Conservation (phyloP, 2,888 invertebrate species). For the Thereva unica region DNA sequence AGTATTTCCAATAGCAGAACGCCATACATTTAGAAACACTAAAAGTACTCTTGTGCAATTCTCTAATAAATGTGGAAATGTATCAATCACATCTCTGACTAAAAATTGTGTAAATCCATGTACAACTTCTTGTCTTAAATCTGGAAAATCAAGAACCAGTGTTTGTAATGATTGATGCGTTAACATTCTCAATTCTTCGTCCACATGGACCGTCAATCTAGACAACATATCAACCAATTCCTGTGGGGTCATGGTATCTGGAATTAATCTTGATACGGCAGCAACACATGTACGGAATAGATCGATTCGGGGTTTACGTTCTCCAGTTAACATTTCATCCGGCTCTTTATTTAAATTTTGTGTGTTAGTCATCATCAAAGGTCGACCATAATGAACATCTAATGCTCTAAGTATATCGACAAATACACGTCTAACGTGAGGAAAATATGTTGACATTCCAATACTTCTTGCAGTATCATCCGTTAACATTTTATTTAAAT, state of each 20-base stretch:
- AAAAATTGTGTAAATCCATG: conserved; percentile 94
- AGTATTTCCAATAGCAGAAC: conserved; percentile 68
- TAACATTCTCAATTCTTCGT: conserved; percentile 92
- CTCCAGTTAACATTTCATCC: conserved; percentile 89
- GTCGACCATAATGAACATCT: conserved; percentile 95
- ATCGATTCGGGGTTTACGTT: conserved; percentile 96
- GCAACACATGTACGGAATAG: conserved; percentile 98
- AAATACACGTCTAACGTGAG: conserved; percentile 92
- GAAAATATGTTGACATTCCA: conserved; percentile 96
- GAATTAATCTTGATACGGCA: conserved; percentile 95
- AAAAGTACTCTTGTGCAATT: conserved; percentile 90
- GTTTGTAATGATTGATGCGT: conserved; percentile 96
- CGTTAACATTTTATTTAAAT: conserved; percentile 93
- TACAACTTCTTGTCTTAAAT: conserved; percentile 96
- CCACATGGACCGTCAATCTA: conserved; percentile 95
- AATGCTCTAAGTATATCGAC: conserved; percentile 93
- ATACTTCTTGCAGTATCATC: conserved; percentile 96
- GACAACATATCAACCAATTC: conserved; percentile 94
- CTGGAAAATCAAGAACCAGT: conserved; percentile 92
- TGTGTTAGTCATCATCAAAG: conserved; percentile 93
- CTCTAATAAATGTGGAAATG: conserved; percentile 72
- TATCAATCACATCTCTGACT: conserved; percentile 77
- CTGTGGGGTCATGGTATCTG: conserved; percentile 93
- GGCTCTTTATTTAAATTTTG: conserved; percentile 95
- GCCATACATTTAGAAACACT: conserved; percentile 91